Evolutionary conservation across 2,888 invertebrate species (phyloP), one percentile per base, ranked within the genome.

Genomic region (Drosophila buzzatii): DNA sequence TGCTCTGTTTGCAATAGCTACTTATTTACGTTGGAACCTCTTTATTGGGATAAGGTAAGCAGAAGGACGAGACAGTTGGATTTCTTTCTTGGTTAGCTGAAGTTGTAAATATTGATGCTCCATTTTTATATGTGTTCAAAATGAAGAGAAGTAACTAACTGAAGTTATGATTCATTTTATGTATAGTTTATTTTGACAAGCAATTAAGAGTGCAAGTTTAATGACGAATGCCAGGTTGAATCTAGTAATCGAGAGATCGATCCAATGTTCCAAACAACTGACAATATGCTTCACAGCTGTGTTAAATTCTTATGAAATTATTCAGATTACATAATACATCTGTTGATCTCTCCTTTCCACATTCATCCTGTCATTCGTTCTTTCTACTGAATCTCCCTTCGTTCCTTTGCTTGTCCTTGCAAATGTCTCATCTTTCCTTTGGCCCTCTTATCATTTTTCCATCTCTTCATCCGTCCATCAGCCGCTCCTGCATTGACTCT

Each of bases 21-120:
- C 58, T 67, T 67, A 66, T 64, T 64, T 67, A 57, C 51, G 31
- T 47, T 47, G 58, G 57, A 53, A 66, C 12, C 35, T 42, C 20
- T n/a, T 31, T 39, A 49, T 57, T 49, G 45, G 39, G 20, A 41
- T 59, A 39, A 39, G 41, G 39, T 31, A 20, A 33, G 14, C 8
- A 20, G 35, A 51, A 14, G 14, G 8, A 35, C 14, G 51, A 18
- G 33, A 6, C 27, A 27, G 5, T 27, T 10, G n/a, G 16, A 45
- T 14, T 10, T 45, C 27, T 23, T 37, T 45, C 1, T 23, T 23
- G 23, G 23, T 3, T 47, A 8, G 9, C 8, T 16, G 9, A 8
- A 16, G 4, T 23, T 27, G 16, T 47, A 9, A 47, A 47, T 16
- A 49, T 49, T 31, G 27, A 16, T 47, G n/a, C 0, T 27, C 4